phyloP scores from a whole-genome alignment of 2,888 invertebrate species.

The Ophion ellenae region DNA sequence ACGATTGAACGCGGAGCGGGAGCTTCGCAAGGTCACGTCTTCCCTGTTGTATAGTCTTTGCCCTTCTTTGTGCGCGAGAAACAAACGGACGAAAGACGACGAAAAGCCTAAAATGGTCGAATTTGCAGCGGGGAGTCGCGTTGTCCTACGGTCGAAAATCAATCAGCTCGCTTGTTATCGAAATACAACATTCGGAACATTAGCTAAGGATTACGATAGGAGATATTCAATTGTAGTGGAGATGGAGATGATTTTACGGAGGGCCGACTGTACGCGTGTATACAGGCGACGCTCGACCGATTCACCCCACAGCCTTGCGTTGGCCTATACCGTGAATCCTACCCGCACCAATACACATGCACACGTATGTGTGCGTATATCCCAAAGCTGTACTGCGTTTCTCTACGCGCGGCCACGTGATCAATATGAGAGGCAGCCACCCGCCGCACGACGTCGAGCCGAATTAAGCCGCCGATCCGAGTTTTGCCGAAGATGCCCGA shows the following conservation, averaged over 20 bases:
- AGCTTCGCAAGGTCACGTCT: too few species aligned
- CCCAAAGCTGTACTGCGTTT: slow-evolving; percentile 47
- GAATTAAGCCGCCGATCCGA: slow-evolving; percentile 47
- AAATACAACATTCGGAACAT: not conserved
- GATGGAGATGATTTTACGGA: not conserved
- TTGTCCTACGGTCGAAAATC: too few species aligned
- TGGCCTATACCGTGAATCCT: not conserved
- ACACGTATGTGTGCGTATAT: slow-evolving; percentile 47
- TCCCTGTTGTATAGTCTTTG: too few species aligned
- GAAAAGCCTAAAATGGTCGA: too few species aligned
- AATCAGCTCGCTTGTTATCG: too few species aligned
- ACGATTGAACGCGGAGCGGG: too few species aligned
- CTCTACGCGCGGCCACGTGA: slow-evolving; percentile 77
- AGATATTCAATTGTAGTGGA: not conserved
- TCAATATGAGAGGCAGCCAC: slow-evolving; percentile 78
- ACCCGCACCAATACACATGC: not conserved
- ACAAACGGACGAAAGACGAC: too few species aligned
- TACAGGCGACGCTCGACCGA: not conserved
- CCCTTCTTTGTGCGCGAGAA: too few species aligned
- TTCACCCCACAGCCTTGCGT: slow-evolving; percentile 5
- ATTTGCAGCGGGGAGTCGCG: too few species aligned
- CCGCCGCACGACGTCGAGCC: slow-evolving; percentile 70
- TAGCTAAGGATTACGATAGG: not conserved
- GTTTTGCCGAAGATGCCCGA: slow-evolving; percentile 54
- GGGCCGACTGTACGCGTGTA: slow-evolving; percentile 1